These are phyloP conservation scores for Watsonalla binaria DNA, from an alignment of 2,888 invertebrate genomes.

Conservation along the genomic window DNA sequence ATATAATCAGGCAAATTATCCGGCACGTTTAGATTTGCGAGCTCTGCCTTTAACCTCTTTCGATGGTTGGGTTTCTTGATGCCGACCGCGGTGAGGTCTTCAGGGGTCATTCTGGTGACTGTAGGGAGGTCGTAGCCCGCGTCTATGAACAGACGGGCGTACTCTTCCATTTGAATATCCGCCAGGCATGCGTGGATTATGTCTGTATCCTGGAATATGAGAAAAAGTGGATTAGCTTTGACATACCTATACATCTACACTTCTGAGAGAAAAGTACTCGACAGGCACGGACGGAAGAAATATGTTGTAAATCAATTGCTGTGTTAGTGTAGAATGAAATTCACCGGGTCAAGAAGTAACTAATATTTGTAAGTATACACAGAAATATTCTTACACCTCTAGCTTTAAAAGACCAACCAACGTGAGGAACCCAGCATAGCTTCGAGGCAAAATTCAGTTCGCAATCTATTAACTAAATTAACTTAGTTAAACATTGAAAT, in stretches of 20 bases:
- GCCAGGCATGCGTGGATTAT: conserved; percentile 96
- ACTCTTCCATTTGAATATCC: conserved; percentile 96
- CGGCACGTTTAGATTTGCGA: conserved; percentile 94
- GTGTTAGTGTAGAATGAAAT: no score
- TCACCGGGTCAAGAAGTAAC: no score
- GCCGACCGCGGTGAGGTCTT: conserved; percentile 92
- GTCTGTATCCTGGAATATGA: conserved; percentile 87
- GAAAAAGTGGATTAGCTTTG: conserved; percentile 4
- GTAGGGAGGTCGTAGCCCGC: conserved; percentile 99
- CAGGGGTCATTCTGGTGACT: conserved; percentile 99
- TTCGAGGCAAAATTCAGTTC: no score
- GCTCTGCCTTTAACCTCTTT: conserved; percentile 96
- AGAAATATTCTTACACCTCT: background rate
- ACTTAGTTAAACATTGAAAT: no score
- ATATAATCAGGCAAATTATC: conserved; percentile 97
- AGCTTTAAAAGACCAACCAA: no score
- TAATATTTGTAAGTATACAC: conserved; percentile 1
- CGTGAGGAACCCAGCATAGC: no score
- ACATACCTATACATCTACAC: no score
- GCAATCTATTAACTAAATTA: no score
- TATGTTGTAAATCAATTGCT: no score
- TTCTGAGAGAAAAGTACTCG: background rate
- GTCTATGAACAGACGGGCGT: conserved; percentile 93
- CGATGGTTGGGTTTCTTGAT: conserved; percentile 98
- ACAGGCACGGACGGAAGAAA: no score